Evolutionary conservation across 2,113 vertebrate genomes (phyloP), one percentile per base, ranked within the genome.

Genomic region (Callospermophilus lateralis): DNA sequence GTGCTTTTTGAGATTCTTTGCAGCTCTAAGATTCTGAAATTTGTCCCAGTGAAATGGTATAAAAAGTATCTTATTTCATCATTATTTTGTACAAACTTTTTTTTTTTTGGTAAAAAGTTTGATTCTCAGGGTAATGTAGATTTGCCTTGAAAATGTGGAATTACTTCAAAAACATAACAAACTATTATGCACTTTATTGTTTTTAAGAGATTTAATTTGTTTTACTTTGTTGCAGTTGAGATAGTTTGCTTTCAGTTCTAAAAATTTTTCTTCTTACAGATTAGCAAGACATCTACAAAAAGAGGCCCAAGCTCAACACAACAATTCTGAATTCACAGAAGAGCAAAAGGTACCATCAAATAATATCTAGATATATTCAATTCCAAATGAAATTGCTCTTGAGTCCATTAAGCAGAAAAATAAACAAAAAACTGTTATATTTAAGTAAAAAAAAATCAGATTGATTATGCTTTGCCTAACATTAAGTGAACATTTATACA

Each of bases 271-370:
- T 97, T 98, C 30, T 79, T 98, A 91, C 98, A 99, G 99, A 99
- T 98, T 99, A 94, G 99, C 99, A 70, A 99, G 99, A 98, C 99
- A 99, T 86, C 98, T 99, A 93, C n/a, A n/a, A n/a, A n/a, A n/a
- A n/a, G n/a, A n/a, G n/a, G n/a, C n/a, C n/a, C n/a, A n/a, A n/a
- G n/a, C n/a, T n/a, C n/a, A n/a, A n/a, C n/a, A n/a, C n/a, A n/a
- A n/a, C n/a, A n/a, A n/a, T n/a, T n/a, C n/a, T n/a, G n/a, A n/a
- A n/a, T n/a, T n/a, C n/a, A n/a, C n/a, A n/a, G n/a, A n/a, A n/a
- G n/a, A n/a, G n/a, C n/a, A n/a, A n/a, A n/a, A n/a, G n/a, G n/a
- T n/a, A n/a, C n/a, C n/a, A n/a, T n/a, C n/a, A n/a, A n/a, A n/a
- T n/a, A n/a, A n/a, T n/a, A n/a, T n/a, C n/a, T n/a, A n/a, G n/a